These are phyloP conservation scores for Axinella damicornis DNA, from an alignment of 37 sponge, comb jelly and placozoan genomes.

Conservation along the genomic window DNA sequence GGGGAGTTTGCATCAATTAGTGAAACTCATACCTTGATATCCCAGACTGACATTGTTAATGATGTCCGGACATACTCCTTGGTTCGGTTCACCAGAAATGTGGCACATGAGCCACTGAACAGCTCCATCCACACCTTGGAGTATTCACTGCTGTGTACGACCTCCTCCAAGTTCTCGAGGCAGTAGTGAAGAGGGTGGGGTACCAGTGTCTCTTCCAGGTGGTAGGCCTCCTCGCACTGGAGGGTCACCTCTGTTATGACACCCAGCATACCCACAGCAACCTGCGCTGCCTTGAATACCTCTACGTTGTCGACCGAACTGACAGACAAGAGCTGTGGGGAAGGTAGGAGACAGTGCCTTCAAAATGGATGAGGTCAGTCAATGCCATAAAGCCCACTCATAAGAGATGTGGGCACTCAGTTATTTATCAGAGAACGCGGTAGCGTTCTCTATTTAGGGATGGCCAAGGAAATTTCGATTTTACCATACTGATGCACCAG, in stretches of 20 bases:
- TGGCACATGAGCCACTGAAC: conserved; percentile 47
- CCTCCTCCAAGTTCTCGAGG: conserved; percentile 13
- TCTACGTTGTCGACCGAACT: not conserved
- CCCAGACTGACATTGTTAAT: no score
- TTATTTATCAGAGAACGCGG: no score
- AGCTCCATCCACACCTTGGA: conserved; percentile 82
- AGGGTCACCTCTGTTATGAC: conserved; percentile 80
- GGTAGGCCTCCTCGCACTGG: conserved; percentile 55
- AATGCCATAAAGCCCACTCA: no score
- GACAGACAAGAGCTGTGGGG: not conserved
- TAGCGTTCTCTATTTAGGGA: no score
- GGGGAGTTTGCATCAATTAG: no score
- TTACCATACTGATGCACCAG: no score
- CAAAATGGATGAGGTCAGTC: no score
- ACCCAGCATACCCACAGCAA: conserved; percentile 78
- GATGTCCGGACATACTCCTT: no score
- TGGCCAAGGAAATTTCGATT: no score
- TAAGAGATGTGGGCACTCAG: no score
- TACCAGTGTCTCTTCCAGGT: conserved; percentile 41
- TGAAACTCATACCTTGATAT: no score
- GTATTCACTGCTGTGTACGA: conserved; percentile 50
- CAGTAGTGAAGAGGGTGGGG: conserved; percentile 38
- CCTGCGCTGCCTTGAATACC: conserved; percentile 43
- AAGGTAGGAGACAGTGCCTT: no score
- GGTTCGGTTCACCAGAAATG: conserved; percentile 44